Percentiles rank a stretch among this genome's conserved stretches.
These are phyloP conservation scores for Penaeus chinensis DNA, from an alignment of 1,140 invertebrate species.

Conservation along the genomic window DNA sequence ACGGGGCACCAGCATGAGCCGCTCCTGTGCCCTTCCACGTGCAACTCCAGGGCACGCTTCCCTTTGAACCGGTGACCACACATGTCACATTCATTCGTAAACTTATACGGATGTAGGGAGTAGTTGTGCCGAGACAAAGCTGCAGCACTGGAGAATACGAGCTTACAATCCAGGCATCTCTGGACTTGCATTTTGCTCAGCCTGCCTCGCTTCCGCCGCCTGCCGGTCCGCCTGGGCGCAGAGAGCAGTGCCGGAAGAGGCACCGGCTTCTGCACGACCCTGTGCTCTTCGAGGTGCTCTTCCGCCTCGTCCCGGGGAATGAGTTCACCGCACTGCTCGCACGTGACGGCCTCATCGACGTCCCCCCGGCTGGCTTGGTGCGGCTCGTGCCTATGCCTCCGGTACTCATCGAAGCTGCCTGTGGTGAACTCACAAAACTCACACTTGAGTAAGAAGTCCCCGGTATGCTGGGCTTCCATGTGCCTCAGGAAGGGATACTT, in stretches of 20 bases:
- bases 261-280: slow-evolving; percentile 8
- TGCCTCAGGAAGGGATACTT: slow-evolving; percentile 53
- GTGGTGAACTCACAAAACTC: slow-evolving; percentile 51
- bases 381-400: slow-evolving; percentile 27
- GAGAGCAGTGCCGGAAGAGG: background rate
- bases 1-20: slow-evolving; percentile 51
- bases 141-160: slow-evolving; percentile 39
- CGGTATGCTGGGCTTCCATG: slow-evolving; percentile 45
- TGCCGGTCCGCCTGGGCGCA: background rate
- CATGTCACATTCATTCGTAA: slow-evolving; percentile 27
- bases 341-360: background rate
- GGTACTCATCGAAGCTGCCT: slow-evolving; percentile 26
- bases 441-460: slow-evolving; percentile 52
- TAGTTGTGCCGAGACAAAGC: slow-evolving; percentile 51
- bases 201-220: background rate
- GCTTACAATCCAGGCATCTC: slow-evolving; percentile 25
- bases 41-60: slow-evolving; percentile 29
- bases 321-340: slow-evolving; percentile 38
- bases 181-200: background rate
- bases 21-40: slow-evolving; percentile 40
- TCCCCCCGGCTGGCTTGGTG: background rate
- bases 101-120: slow-evolving; percentile 38
- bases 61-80: slow-evolving; percentile 51
- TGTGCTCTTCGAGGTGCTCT: slow-evolving; percentile 42
- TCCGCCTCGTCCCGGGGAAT: slow-evolving; percentile 40